Evolutionary conservation across 2,797 vertebrate genomes (phyloP).

Genomic region (Ceryle rudis): DNA sequence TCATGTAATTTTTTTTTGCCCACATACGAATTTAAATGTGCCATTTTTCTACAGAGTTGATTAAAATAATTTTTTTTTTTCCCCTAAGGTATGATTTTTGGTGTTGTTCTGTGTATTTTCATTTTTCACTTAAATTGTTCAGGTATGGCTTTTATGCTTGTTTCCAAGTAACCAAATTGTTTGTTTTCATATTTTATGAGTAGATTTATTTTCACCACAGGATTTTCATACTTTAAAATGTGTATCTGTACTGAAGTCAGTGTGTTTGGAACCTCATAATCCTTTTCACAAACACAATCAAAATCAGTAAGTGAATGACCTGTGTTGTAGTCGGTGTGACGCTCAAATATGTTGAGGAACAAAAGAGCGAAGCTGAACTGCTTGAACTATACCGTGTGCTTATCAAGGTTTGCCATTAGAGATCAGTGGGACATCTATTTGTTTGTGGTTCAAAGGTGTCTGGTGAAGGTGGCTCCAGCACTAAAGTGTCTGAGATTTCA

Average conservation of each 20-base stretch:
- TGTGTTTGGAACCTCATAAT: background rate
- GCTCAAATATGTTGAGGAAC: rapidly evolving
- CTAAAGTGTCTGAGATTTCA: background rate
- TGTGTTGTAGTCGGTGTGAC: rapidly evolving
- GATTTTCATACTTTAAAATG: background rate
- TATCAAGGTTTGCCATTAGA: background rate
- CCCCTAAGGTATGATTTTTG: background rate
- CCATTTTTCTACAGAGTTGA: background rate
- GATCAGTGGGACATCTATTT: background rate
- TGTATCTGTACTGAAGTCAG: background rate
- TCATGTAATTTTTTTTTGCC: background rate
- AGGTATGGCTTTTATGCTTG: rapidly evolving
- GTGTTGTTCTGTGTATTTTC: background rate
- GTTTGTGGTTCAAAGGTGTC: background rate
- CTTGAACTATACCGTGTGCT: background rate
- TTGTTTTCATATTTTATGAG: background rate
- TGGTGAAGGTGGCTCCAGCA: background rate
- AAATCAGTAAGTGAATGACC: background rate
- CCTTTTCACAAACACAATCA: background rate
- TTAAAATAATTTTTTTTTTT: background rate
- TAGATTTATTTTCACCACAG: background rate
- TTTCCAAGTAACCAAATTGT: background rate
- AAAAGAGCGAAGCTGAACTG: background rate
- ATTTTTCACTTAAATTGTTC: background rate
- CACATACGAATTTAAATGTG: background rate